A percentile compares a stretch with the other conserved stretches of the same genome.
Evolutionary conservation across 2,797 vertebrate genomes (phyloP).

Genomic region (Apogon hyalosoma): DNA sequence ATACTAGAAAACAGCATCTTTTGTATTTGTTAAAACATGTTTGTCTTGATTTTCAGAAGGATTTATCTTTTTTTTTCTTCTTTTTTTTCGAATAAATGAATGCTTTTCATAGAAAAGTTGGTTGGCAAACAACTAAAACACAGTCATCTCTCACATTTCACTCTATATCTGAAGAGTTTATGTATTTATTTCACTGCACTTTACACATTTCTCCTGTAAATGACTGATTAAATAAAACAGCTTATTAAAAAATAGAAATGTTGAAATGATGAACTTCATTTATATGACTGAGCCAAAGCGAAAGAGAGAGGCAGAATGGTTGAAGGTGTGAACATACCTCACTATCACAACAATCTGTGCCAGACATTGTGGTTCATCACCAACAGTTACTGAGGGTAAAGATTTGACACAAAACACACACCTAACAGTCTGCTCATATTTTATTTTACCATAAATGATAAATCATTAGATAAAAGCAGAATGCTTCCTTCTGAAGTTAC

Average conservation of each 20-base stretch:
- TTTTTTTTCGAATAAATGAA: no score
- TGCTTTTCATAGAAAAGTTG: no score
- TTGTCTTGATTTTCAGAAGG: background rate
- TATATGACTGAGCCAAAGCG: background rate
- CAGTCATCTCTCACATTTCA: constrained; percentile 17
- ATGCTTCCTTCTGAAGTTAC: constrained; percentile 61
- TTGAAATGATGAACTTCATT: constrained; percentile 16
- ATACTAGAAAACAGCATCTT: constrained; percentile 2
- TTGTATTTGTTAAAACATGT: background rate
- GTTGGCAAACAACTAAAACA: background rate
- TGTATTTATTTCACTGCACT: constrained; percentile 62
- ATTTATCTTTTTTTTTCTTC: no score
- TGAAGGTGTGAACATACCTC: background rate
- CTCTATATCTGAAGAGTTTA: constrained; percentile 42
- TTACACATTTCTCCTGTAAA: constrained; percentile 31
- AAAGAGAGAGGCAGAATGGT: background rate
- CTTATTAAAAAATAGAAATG: constrained; percentile 45
- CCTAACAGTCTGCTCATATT: constrained; percentile 5
- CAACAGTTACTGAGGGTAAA: background rate
- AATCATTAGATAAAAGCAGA: constrained; percentile 68
- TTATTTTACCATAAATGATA: constrained; percentile 77
- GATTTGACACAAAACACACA: constrained; percentile 30
- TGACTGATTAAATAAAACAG: background rate
- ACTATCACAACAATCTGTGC: constrained; percentile 7
- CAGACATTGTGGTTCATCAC: background rate